These are phyloP conservation scores for Zoanthus gigantus DNA, from an alignment of 92 coral and sea anemone species.

Conservation along the genomic window DNA sequence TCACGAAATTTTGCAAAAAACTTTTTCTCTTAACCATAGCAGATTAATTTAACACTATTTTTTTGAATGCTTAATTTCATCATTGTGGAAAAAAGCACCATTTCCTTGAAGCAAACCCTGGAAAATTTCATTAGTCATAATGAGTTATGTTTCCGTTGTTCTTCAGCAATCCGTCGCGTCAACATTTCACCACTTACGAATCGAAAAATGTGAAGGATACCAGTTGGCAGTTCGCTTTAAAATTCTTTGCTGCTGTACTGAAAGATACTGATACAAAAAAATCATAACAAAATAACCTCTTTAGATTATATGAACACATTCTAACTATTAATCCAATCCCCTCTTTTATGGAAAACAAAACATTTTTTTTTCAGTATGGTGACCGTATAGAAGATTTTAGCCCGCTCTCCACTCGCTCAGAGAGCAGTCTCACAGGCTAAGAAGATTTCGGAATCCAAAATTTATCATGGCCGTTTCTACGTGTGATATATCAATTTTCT, in stretches of 20 bases:
- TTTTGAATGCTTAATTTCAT: background rate
- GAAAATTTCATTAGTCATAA: slow-evolving; percentile 28
- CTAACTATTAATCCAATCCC: background rate
- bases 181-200: background rate
- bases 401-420: too few relatives aligned
- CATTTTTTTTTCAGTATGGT: background rate
- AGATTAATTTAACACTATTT: background rate
- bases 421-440: too few relatives aligned
- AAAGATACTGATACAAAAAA: too few relatives aligned
- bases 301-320: too few relatives aligned
- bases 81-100: background rate
- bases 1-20: slow-evolving; percentile 1
- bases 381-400: background rate
- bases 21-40: background rate
- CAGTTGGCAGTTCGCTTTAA: background rate
- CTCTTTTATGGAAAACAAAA: background rate
- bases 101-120: background rate
- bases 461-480: background rate
- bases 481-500: background rate
- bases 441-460: background rate
- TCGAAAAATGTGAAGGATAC: background rate
- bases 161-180: slow-evolving; percentile 10
- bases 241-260: background rate
- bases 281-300: too few relatives aligned
- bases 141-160: slow-evolving; percentile 18